A percentile compares a stretch with the other conserved stretches of the same genome.
phyloP scores from a whole-genome alignment of 2,888 invertebrate species.

The Dynastes maya region DNA sequence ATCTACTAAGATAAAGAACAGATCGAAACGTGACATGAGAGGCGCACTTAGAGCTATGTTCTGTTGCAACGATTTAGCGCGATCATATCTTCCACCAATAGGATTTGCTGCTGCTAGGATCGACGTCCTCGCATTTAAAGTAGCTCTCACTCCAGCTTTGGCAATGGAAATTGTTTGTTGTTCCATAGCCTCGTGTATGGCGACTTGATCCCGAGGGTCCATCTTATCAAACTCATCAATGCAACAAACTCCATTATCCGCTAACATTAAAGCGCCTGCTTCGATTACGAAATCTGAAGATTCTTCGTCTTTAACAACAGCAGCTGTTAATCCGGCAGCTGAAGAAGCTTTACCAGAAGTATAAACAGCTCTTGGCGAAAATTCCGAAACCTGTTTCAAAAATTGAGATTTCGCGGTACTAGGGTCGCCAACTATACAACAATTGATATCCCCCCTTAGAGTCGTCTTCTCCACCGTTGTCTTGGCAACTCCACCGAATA shows the following conservation, averaged over 20 bases:
- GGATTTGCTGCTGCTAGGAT: slow-evolving; percentile 99
- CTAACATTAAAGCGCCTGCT: slow-evolving; percentile 98
- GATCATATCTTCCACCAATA: slow-evolving; percentile 96
- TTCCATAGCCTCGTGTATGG: slow-evolving; percentile 99
- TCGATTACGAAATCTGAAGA: slow-evolving; percentile 99
- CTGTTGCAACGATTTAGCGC: slow-evolving; percentile 93
- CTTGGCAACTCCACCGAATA: slow-evolving; percentile 98
- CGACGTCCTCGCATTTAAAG: slow-evolving; percentile 96
- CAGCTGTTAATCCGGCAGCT: slow-evolving; percentile 98
- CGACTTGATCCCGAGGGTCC: slow-evolving; percentile 97
- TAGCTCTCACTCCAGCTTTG: slow-evolving; percentile 97
- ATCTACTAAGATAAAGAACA: slow-evolving; percentile 98
- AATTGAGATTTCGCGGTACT: slow-evolving; percentile 99
- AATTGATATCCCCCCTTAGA: slow-evolving; percentile 96
- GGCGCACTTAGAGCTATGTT: slow-evolving; percentile 95
- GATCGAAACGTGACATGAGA: slow-evolving; percentile 98
- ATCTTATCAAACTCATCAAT: slow-evolving; percentile 99
- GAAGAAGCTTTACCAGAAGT: slow-evolving; percentile 99
- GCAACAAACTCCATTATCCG: slow-evolving; percentile 98
- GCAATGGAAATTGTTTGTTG: slow-evolving; percentile 99
- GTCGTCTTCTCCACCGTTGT: slow-evolving; percentile 92
- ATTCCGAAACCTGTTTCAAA: slow-evolving; percentile 93
- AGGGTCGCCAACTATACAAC: slow-evolving; percentile 98
- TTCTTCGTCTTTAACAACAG: slow-evolving; percentile 98
- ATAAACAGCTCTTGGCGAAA: slow-evolving; percentile 96